phyloP scores from a whole-genome alignment of 2,888 invertebrate genomes.

The Parasteatoda lunata region DNA sequence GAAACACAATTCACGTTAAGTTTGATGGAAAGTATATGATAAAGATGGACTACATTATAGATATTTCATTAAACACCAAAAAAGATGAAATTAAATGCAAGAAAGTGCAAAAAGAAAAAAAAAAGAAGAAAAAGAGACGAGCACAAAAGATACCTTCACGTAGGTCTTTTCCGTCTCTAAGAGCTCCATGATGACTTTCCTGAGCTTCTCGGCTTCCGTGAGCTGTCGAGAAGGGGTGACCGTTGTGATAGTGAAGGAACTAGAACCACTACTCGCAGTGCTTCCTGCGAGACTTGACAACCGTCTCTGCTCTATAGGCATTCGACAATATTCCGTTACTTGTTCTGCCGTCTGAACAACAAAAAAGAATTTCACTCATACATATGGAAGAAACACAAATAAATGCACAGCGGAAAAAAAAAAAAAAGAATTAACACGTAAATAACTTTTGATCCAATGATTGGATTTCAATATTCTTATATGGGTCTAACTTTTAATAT shows the following conservation, averaged over 20 bases:
- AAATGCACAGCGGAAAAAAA: no score
- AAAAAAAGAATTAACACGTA: no score
- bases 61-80: no score
- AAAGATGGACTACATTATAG: no score
- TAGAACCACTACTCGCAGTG: conserved; percentile 81
- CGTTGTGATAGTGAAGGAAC: conserved; percentile 75
- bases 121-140: background rate
- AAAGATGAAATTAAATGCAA: no score
- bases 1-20: no score
- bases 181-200: conserved; percentile 95
- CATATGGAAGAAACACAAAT: no score
- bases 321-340: conserved; percentile 94
- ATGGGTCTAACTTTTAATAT: no score
- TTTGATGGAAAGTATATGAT: no score
- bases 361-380: background rate
- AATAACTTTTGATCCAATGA: no score
- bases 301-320: conserved; percentile 79
- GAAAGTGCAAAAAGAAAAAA: no score
- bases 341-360: conserved; percentile 81
- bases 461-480: no score
- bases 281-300: conserved; percentile 64
- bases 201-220: conserved; percentile 93
- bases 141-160: conserved; percentile 82
- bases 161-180: conserved; percentile 97
- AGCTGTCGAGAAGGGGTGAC: conserved; percentile 84